phyloP scores from a whole-genome alignment of 2,113 vertebrate species.

The Rhodinocichla rosea region DNA sequence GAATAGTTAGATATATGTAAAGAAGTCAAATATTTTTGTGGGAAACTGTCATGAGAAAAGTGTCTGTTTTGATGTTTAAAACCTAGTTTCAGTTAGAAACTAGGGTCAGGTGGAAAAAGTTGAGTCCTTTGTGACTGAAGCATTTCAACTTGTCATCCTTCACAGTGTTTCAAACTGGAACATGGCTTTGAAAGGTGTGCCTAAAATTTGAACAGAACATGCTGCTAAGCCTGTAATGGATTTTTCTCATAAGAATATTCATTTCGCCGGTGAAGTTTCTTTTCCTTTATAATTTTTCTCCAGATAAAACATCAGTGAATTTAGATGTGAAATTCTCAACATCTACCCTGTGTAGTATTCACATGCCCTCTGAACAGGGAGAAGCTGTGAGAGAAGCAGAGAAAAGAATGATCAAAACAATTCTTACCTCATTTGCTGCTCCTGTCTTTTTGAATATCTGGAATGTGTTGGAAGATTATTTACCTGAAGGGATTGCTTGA shows the following conservation, averaged over 20 bases:
- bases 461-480: too few species aligned
- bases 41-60: neutral
- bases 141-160: neutral
- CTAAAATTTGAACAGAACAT: neutral
- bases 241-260: neutral
- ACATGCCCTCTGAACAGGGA: too few species aligned
- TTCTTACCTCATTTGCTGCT: too few species aligned
- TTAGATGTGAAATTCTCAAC: neutral
- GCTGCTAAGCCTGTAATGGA: neutral
- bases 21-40: neutral
- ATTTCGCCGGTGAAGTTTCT: neutral
- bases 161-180: neutral
- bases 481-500: too few species aligned
- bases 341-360: neutral
- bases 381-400: too few species aligned
- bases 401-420: too few species aligned
- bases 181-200: neutral
- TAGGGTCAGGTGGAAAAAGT: fast-evolving
- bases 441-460: too few species aligned
- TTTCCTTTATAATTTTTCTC: neutral
- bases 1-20: neutral
- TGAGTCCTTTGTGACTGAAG: neutral
- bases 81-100: neutral
- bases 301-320: neutral
- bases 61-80: neutral